These are phyloP conservation scores for Propithecus perrieri DNA, from an alignment of 2,797 vertebrate genomes.

Conservation along the genomic window DNA sequence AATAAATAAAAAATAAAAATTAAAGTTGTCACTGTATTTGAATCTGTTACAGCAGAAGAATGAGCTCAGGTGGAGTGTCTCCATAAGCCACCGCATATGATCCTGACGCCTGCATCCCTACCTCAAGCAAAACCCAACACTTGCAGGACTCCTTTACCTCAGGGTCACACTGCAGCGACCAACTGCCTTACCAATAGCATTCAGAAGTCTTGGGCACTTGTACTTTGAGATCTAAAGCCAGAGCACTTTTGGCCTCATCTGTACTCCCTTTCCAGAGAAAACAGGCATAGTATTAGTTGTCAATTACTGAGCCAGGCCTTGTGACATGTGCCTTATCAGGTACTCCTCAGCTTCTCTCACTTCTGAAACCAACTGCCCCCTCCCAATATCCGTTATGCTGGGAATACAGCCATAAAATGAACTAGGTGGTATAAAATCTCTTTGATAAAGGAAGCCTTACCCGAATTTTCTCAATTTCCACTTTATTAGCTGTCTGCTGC, in stretches of 20 bases:
- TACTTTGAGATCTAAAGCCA: neutral
- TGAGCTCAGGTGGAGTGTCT: neutral
- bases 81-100: neutral
- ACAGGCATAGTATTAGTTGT: fast-evolving
- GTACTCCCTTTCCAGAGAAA: neutral
- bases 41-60: neutral
- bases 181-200: neutral
- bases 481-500: slow-evolving; percentile 95
- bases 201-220: fast-evolving
- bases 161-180: fast-evolving
- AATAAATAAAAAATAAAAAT: neutral
- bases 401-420: neutral
- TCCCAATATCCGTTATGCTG: neutral
- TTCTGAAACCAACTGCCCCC: neutral
- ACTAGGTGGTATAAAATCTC: neutral
- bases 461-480: slow-evolving; percentile 97
- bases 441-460: slow-evolving; percentile 85
- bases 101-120: neutral
- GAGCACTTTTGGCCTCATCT: neutral
- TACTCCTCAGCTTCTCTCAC: neutral
- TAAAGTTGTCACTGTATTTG: neutral
- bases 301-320: neutral
- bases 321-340: neutral
- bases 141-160: neutral
- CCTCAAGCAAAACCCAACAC: too few relatives aligned